These are phyloP conservation scores for Stratiomys singularior DNA, from an alignment of 2,888 invertebrate genomes.

Conservation along the genomic window DNA sequence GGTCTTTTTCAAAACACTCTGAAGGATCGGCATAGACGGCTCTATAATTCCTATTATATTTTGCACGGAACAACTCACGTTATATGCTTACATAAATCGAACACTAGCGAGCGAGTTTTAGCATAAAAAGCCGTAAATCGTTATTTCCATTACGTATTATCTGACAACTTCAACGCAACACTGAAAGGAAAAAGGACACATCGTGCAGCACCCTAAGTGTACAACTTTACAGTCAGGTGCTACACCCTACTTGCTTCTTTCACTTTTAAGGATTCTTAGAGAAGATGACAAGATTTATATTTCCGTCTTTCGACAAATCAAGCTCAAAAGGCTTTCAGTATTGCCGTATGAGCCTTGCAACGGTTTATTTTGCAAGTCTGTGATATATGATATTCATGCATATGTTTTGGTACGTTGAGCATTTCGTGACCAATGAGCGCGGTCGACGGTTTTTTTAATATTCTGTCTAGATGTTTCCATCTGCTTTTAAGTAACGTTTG, in stretches of 20 bases:
- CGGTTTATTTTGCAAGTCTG: no score
- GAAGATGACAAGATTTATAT: neutral
- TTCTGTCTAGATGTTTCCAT: no score
- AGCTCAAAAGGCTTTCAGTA: no score
- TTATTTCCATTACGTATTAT: conserved; percentile 16
- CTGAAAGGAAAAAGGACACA: conserved; percentile 15
- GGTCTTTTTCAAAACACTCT: no score
- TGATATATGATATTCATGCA: no score
- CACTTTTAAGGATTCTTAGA: conserved; percentile 3
- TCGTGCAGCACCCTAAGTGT: conserved; percentile 22
- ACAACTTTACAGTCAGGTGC: conserved; percentile 8
- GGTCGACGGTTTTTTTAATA: no score
- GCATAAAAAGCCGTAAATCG: conserved; percentile 12
- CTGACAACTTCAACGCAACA: conserved; percentile 8
- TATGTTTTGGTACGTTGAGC: no score
- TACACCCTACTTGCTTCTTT: neutral
- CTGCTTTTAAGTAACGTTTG: no score
- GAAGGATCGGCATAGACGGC: no score
- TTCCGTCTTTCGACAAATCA: no score
- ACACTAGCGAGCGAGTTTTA: neutral
- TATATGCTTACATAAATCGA: neutral
- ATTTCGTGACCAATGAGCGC: no score
- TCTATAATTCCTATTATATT: neutral
- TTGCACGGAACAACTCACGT: conserved; percentile 1
- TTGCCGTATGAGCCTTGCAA: no score